These are phyloP conservation scores for Dasyornis broadbenti DNA, from an alignment of 2,113 vertebrate genomes.

Conservation along the genomic window DNA sequence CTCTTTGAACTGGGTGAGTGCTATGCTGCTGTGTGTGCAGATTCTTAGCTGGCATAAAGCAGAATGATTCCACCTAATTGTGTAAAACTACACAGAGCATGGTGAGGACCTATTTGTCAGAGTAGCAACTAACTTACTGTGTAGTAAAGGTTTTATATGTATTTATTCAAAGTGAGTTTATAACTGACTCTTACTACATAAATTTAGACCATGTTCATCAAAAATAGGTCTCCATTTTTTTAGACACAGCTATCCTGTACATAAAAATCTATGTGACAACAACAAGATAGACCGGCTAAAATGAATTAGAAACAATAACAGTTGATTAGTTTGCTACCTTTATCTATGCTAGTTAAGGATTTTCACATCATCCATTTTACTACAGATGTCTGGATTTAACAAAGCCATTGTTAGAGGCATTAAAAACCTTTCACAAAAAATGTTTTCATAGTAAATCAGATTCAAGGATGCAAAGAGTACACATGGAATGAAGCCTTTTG, in stretches of 20 bases:
- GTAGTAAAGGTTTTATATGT: not conserved
- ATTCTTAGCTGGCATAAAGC: not conserved
- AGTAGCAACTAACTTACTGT: not conserved
- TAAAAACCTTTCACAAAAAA: not conserved
- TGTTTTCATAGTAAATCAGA: not conserved
- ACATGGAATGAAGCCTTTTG: not conserved
- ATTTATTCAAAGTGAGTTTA: not conserved
- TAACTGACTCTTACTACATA: not conserved
- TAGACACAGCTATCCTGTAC: not conserved
- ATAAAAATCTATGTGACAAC: not conserved
- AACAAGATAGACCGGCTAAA: not conserved
- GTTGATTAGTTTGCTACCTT: not conserved
- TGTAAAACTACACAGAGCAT: not conserved
- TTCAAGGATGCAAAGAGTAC: not conserved
- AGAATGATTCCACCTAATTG: not conserved
- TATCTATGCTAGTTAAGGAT: not conserved
- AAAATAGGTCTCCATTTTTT: not conserved
- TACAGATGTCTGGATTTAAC: not conserved
- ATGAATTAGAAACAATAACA: not conserved
- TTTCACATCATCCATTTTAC: not conserved
- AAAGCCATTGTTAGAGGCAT: fast-evolving
- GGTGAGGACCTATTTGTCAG: not conserved
- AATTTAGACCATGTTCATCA: not conserved
- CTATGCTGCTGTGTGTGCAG: not conserved
- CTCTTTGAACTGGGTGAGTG: not conserved